Base-by-base conservation (phyloP, 2,113 vertebrate species). In the Pterocles orientalis region DNA sequence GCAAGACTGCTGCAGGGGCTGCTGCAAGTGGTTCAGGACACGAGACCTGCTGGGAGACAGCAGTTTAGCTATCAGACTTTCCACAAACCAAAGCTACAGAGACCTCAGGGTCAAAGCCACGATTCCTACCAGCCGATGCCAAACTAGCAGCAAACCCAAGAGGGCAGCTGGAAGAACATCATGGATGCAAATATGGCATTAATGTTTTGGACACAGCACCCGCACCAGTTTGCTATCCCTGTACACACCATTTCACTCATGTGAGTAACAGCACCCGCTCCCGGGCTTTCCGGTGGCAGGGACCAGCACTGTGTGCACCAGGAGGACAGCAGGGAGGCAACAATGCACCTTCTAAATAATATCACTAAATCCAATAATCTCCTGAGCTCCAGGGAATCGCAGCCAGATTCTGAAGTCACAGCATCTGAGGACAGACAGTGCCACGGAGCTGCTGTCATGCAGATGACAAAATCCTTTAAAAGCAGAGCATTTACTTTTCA, bases 241-340 rank as follows among this genome's bases (percentile, higher is more conserved):
- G 0, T 26, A 33, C 2, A 0, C 2, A 3, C 0, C 1, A 24
- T 33, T 70, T 79, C 10, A 50, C 41, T 82, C 36, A 45, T 70
- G 19, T 12, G 15, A 81, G 28, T 18, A 73, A n/a, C 25, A 73
- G 23, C 17, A 43, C 14, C 53, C 2, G 1, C 29, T 70, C 54
- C 54, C 25, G 14, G 48, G 19, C 34, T 43, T 89, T 83, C 53
- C n/a, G 50, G 51, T 21, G 33, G 50, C 45, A 81, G 23, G 8
- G 31, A 70, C 28, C 68, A 64, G 45, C 4, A 5, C 7, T 21
- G 28, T 9, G 3, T 6, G 3, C 47, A 73, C 39, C 78, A 79
- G 43, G 9, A 95, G 36, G 65, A 41, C 33, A 82, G 15, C 20
- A 18, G 31, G 33, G 66, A 90, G 51, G n/a, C 25, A 87, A 76